Conservation (phyloP, 2,888 invertebrate species). For the Drosophila robusta region DNA sequence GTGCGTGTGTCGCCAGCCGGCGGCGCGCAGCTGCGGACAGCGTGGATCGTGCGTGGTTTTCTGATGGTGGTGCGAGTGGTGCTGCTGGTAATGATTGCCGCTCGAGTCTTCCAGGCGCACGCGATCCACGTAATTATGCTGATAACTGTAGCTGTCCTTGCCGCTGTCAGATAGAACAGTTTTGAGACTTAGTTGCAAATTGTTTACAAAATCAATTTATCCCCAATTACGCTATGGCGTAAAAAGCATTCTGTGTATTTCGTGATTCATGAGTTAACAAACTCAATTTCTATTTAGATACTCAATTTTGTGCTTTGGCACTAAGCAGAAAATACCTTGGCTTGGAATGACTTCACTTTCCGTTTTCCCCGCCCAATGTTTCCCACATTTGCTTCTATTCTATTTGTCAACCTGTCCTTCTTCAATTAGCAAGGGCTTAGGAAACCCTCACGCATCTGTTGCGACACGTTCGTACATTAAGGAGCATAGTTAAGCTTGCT, state of each 20-base stretch:
- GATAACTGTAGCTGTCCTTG: conserved; percentile 83
- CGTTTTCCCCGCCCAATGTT: not conserved
- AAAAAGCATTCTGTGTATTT: no score
- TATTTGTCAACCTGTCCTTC: not conserved
- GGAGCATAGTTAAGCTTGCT: not conserved
- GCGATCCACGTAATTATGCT: conserved; percentile 85
- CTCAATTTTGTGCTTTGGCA: not conserved
- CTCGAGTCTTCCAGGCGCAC: conserved; percentile 83
- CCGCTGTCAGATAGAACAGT: conserved; percentile 45
- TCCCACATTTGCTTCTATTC: not conserved
- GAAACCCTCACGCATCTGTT: not conserved
- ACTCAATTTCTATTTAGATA: not conserved
- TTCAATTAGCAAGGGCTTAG: conserved; percentile 1
- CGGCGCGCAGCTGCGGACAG: conserved; percentile 79
- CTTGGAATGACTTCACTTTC: not conserved
- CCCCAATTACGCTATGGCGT: no score
- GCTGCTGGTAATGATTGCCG: conserved; percentile 47
- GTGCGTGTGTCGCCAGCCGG: conserved; percentile 85
- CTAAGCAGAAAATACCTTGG: not conserved
- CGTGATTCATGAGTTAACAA: no score
- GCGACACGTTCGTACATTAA: conserved; percentile 9
- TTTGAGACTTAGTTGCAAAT: not conserved
- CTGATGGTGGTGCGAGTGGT: conserved; percentile 22
- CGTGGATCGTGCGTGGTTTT: conserved; percentile 63
- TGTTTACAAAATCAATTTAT: no score